Percentiles rank a stretch among this genome's conserved stretches.
These are phyloP conservation scores for Marcusenius ussheri DNA, from an alignment of 2,113 vertebrate genomes.

Conservation along the genomic window DNA sequence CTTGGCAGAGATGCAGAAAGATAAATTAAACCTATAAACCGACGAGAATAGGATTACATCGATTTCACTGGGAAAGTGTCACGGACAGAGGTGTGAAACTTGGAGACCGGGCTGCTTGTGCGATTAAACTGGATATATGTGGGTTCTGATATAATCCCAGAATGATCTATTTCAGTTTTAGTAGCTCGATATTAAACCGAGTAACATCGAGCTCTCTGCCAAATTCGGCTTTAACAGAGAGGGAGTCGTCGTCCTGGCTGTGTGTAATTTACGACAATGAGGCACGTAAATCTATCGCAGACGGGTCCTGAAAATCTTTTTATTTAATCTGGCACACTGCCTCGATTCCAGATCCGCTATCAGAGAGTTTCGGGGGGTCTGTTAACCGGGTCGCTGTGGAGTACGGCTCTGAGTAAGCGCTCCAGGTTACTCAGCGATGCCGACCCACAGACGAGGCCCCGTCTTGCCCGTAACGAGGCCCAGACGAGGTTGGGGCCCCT, in stretches of 20 bases:
- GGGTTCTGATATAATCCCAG: conserved; percentile 28
- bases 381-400: neutral
- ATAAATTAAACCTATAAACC: conserved; percentile 29
- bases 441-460: neutral
- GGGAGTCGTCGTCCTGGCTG: conserved; percentile 24
- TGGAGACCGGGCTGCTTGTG: neutral
- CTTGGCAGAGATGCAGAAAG: conserved; percentile 13
- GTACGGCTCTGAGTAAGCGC: neutral
- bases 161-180: conserved; percentile 33
- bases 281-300: conserved; percentile 33
- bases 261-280: conserved; percentile 15
- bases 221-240: conserved; percentile 30
- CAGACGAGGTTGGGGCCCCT: neutral
- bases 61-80: conserved; percentile 31
- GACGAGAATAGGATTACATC: conserved; percentile 23
- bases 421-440: neutral
- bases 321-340: conserved; percentile 32
- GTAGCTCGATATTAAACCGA: conserved; percentile 25
- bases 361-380: neutral
- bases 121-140: conserved; percentile 25
- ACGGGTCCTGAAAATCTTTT: conserved; percentile 31
- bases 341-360: conserved; percentile 18
- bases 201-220: conserved; percentile 11
- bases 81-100: conserved; percentile 27
- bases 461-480: neutral